Evolutionary conservation across 2,113 vertebrate genomes (phyloP).

Genomic region (Speoplatyrhinus poulsoni): DNA sequence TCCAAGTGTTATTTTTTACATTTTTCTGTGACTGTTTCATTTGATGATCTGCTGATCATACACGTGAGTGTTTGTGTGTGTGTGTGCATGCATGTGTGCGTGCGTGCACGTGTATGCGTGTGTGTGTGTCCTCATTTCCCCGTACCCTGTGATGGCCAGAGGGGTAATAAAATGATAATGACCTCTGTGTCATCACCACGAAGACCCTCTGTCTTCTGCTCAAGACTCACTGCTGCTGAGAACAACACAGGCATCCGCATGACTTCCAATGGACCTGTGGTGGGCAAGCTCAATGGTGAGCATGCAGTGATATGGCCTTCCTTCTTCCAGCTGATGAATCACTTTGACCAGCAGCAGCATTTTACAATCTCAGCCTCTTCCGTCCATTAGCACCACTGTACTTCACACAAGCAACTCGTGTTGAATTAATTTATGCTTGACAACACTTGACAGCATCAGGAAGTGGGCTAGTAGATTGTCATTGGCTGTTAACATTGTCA

Average conservation of each 20-base stretch:
- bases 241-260: neutral
- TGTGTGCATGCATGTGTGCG: neutral
- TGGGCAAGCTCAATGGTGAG: constrained; percentile 20
- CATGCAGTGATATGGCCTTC: constrained; percentile 32
- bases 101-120: neutral
- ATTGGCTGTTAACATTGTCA: no score
- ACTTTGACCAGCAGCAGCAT: constrained; percentile 48
- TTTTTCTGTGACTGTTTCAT: no score
- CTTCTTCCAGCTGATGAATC: constrained; percentile 52
- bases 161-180: constrained; percentile 1
- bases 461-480: no score
- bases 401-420: no score
- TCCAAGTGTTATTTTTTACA: no score
- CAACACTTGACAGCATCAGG: no score
- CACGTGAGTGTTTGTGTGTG: constrained; percentile 1
- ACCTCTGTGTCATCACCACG: neutral
- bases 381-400: no score
- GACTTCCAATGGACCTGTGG: constrained; percentile 45
- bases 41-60: no score
- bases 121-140: neutral
- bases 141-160: constrained; percentile 2
- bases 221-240: neutral
- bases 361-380: no score
- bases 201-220: neutral
- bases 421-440: no score